A percentile compares a stretch with the other conserved stretches of the same genome.
Conservation (phyloP, 2,113 vertebrate genomes). For the Protobothrops mucrosquamatus region DNA sequence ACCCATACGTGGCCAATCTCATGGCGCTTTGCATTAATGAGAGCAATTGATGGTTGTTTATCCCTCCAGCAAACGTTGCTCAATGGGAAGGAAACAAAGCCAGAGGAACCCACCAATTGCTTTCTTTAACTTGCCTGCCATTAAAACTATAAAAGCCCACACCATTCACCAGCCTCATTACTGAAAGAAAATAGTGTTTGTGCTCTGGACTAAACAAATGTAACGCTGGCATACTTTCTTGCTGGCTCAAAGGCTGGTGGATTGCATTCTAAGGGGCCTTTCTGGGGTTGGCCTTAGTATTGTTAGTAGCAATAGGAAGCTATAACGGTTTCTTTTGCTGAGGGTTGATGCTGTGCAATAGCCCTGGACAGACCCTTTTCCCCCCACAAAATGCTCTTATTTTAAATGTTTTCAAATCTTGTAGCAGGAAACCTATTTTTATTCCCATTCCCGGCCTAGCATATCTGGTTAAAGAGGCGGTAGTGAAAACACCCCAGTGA, state of each 20-base stretch:
- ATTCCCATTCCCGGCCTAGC: neutral
- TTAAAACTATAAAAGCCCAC: neutral
- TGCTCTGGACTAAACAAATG: neutral
- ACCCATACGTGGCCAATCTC: neutral
- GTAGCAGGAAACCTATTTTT: neutral
- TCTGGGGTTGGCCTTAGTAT: neutral
- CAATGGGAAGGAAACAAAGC: neutral
- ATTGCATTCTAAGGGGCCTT: neutral
- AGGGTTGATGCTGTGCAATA: neutral
- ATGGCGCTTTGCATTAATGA: neutral
- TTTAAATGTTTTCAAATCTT: neutral
- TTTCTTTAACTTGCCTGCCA: neutral
- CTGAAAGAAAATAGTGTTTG: neutral
- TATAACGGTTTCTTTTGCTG: neutral
- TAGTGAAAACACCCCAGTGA: neutral
- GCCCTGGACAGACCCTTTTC: neutral
- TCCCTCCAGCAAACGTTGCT: neutral
- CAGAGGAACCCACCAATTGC: neutral
- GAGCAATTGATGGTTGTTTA: neutral
- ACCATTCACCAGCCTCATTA: neutral
- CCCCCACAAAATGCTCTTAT: neutral
- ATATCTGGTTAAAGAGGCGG: neutral
- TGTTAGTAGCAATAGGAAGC: neutral
- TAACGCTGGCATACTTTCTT: neutral
- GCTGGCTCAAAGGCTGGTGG: neutral